Conservation (phyloP, 2,113 vertebrate species). For the Daboia siamensis region DNA sequence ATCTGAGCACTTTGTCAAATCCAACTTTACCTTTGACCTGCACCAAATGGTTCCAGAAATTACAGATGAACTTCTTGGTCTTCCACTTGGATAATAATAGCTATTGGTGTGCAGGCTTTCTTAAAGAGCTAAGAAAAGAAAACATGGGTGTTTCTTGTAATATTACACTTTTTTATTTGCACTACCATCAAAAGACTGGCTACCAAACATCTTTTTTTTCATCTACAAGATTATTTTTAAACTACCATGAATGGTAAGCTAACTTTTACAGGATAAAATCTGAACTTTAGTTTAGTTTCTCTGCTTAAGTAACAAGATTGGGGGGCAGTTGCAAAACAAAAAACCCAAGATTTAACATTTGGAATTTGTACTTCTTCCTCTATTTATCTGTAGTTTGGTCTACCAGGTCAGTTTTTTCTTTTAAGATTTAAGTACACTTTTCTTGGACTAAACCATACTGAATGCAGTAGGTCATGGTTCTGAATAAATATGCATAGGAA, state of each 20-base stretch:
- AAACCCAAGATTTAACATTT: background rate
- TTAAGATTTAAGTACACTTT: background rate
- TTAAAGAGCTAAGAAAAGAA: background rate
- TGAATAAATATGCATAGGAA: background rate
- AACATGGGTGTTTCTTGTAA: background rate
- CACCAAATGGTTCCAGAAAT: background rate
- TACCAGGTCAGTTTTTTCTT: slow-evolving; percentile 19
- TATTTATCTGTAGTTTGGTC: background rate
- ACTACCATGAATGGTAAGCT: background rate
- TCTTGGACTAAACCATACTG: background rate
- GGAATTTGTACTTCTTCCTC: background rate
- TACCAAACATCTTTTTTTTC: too few species aligned
- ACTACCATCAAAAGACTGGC: background rate
- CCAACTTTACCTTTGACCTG: background rate
- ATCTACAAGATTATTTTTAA: background rate
- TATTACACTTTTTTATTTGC: background rate
- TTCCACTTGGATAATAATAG: background rate
- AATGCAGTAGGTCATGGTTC: background rate
- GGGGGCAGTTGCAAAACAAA: background rate
- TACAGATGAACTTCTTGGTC: background rate
- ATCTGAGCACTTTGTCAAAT: background rate
- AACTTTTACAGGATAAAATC: slow-evolving; percentile 18
- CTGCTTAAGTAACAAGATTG: background rate
- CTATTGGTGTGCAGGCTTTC: too few species aligned
- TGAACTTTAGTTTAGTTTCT: background rate